Percentiles rank a stretch among this genome's conserved stretches.
phyloP scores from a whole-genome alignment of 2,888 invertebrate species.

The Leuctra nigra region DNA sequence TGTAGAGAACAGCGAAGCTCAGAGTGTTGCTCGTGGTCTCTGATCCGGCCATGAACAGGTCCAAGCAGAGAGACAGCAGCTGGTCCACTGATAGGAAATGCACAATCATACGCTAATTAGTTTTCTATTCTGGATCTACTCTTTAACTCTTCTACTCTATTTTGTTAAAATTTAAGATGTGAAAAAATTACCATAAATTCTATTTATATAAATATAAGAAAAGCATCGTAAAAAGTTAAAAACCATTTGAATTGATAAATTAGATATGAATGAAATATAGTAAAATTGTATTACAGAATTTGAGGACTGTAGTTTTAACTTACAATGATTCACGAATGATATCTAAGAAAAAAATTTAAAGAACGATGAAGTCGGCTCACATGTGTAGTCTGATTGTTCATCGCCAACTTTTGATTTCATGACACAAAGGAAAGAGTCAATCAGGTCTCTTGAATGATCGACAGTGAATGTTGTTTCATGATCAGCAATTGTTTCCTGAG shows the following conservation, averaged over 20 bases:
- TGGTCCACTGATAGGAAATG: constrained; percentile 42
- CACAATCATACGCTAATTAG: too few relatives aligned
- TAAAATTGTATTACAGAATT: too few relatives aligned
- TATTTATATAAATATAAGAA: too few relatives aligned
- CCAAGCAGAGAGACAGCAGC: constrained; percentile 48
- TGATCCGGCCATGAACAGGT: constrained; percentile 61
- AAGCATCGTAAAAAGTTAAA: too few relatives aligned
- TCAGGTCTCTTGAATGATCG: constrained; percentile 45
- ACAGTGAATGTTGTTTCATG: constrained; percentile 29
- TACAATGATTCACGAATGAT: too few relatives aligned
- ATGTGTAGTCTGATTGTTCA: constrained; percentile 43
- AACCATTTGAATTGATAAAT: too few relatives aligned
- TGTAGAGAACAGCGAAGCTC: constrained; percentile 51
- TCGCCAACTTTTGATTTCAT: constrained; percentile 40
- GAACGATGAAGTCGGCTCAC: too few relatives aligned
- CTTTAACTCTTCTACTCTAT: too few relatives aligned
- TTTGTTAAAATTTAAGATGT: not conserved
- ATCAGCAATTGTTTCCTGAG: constrained; percentile 33
- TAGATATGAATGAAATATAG: too few relatives aligned
- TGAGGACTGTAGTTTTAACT: too few relatives aligned
- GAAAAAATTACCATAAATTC: not conserved
- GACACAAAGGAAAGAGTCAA: constrained; percentile 57
- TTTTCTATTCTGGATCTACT: too few relatives aligned
- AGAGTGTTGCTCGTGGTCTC: constrained; percentile 63
- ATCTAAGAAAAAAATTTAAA: too few relatives aligned